These are phyloP conservation scores for Hemiscyllium ocellatum DNA, from an alignment of 2,113 vertebrate species.

Conservation along the genomic window DNA sequence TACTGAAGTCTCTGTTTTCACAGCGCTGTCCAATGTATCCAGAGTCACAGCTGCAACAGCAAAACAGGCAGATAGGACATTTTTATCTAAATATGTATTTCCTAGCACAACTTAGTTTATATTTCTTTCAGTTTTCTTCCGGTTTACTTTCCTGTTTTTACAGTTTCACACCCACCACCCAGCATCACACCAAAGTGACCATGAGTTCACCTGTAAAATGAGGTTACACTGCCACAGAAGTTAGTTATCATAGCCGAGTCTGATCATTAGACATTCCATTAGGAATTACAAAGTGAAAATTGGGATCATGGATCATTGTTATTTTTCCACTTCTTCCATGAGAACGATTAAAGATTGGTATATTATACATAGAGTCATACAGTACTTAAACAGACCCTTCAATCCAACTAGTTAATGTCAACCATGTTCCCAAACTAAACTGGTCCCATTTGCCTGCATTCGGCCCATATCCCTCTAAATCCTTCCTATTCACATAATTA, in stretches of 20 bases:
- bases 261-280: background rate
- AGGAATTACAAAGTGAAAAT: background rate
- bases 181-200: background rate
- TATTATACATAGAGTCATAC: no score
- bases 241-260: background rate
- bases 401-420: no score
- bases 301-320: no score
- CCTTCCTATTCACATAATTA: no score
- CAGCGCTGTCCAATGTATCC: slow-evolving; percentile 86
- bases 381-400: no score
- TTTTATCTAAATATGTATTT: background rate
- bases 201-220: background rate
- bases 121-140: background rate
- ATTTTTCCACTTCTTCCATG: background rate
- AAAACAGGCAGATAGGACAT: background rate
- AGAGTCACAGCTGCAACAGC: slow-evolving; percentile 74
- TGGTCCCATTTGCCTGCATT: no score
- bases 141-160: background rate
- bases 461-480: no score
- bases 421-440: no score
- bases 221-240: background rate
- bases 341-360: background rate
- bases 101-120: background rate
- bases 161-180: background rate
- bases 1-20: slow-evolving; percentile 90